Percentiles rank a stretch among this genome's conserved stretches.
These are phyloP conservation scores for Drosophila suboccidentalis DNA, from an alignment of 2,888 invertebrate genomes.

Conservation along the genomic window DNA sequence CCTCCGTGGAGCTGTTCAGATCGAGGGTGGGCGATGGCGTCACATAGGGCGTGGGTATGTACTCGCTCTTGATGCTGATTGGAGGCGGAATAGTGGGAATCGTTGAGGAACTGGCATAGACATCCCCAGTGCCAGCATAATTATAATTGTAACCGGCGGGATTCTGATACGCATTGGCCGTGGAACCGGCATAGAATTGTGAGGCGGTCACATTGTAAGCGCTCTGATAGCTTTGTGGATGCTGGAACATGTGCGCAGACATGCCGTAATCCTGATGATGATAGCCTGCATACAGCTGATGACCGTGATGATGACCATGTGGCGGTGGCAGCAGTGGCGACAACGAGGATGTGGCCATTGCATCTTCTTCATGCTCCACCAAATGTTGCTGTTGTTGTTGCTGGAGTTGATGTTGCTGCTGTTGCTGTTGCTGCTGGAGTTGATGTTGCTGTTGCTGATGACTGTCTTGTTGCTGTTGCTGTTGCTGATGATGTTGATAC, in stretches of 20 bases:
- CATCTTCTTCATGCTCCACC: slow-evolving; percentile 59
- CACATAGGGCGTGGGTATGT: slow-evolving; percentile 82
- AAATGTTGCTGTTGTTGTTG: slow-evolving; percentile 51
- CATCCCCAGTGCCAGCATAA: slow-evolving; percentile 61
- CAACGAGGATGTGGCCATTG: slow-evolving; percentile 50
- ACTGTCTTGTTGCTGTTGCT: slow-evolving; percentile 33
- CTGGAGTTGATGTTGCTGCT: slow-evolving; percentile 43
- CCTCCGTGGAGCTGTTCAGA: slow-evolving; percentile 83
- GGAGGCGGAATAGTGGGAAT: slow-evolving; percentile 56
- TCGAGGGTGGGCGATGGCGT: slow-evolving; percentile 84
- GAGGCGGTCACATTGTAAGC: slow-evolving; percentile 64
- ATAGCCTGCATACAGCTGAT: slow-evolving; percentile 69
- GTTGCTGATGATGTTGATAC: slow-evolving; percentile 54
- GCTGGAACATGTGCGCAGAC: slow-evolving; percentile 69
- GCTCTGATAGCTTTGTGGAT: slow-evolving; percentile 57
- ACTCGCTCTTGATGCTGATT: slow-evolving; percentile 74
- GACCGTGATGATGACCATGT: slow-evolving; percentile 49
- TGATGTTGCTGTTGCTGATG: slow-evolving; percentile 51
- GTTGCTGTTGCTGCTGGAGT: slow-evolving; percentile 45
- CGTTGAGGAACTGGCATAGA: slow-evolving; percentile 56
- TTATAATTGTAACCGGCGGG: slow-evolving; percentile 69
- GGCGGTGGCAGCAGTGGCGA: slow-evolving; percentile 68
- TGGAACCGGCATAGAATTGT: slow-evolving; percentile 61
- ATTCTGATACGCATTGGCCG: slow-evolving; percentile 57
- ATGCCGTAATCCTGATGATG: slow-evolving; percentile 77